phyloP scores from a whole-genome alignment of 2,888 invertebrate genomes.

The Aphidius colemani region DNA sequence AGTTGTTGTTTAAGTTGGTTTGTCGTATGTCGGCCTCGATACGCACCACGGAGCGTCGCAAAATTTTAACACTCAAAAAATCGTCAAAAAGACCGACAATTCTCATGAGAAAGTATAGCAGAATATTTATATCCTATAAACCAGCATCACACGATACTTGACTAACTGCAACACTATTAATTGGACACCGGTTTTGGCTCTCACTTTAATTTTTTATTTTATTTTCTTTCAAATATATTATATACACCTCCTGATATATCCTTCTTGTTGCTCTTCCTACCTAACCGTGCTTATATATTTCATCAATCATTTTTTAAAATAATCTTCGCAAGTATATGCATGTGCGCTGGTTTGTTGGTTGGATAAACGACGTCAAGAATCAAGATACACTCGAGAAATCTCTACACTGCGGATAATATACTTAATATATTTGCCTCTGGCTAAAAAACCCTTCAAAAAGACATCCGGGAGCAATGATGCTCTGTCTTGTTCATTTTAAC shows the following conservation, averaged over 20 bases:
- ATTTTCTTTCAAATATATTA: slow-evolving; percentile 10
- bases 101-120: slow-evolving; percentile 23
- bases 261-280: slow-evolving; percentile 21
- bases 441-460: slow-evolving; percentile 23
- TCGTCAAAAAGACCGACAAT: slow-evolving; percentile 38
- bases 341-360: too few relatives aligned
- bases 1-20: slow-evolving; percentile 31
- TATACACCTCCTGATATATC: too few relatives aligned
- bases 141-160: neutral
- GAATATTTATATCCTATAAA: slow-evolving; percentile 2
- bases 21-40: slow-evolving; percentile 51
- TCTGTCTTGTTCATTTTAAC: slow-evolving; percentile 9
- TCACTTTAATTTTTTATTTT: slow-evolving; percentile 4
- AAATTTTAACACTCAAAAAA: slow-evolving; percentile 39
- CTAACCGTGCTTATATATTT: slow-evolving; percentile 37
- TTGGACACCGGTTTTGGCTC: slow-evolving; percentile 32
- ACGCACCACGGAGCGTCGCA: slow-evolving; percentile 52
- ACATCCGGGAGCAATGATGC: slow-evolving; percentile 31
- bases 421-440: too few relatives aligned
- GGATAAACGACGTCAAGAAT: too few relatives aligned
- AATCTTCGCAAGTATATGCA: slow-evolving; percentile 13
- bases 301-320: slow-evolving; percentile 47
- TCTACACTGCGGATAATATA: too few relatives aligned
- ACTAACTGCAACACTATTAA: slow-evolving; percentile 38
- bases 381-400: too few relatives aligned